Evolutionary conservation across 2,113 vertebrate species (phyloP).

Genomic region (Grus americana): DNA sequence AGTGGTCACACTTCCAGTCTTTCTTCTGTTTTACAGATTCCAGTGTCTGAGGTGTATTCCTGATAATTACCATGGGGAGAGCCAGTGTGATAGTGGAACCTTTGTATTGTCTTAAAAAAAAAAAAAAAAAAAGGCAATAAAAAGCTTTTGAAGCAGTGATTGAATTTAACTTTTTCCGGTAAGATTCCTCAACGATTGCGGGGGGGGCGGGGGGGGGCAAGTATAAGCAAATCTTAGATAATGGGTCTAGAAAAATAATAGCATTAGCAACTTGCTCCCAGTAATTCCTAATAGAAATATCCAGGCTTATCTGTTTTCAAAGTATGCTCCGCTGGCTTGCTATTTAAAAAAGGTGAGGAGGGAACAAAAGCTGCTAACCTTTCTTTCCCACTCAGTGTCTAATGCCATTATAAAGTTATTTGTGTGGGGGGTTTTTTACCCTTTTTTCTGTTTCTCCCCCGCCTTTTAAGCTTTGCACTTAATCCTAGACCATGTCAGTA

Average conservation of each 20-base stretch:
- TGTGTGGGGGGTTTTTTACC: accelerated
- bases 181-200: background rate
- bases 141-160: background rate
- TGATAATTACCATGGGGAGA: background rate
- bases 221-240: background rate
- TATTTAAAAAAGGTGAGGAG: background rate
- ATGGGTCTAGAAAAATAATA: background rate
- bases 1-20: background rate
- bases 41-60: background rate
- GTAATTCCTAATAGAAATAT: background rate
- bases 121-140: background rate
- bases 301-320: background rate
- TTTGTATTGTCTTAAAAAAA: background rate
- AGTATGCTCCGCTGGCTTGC: background rate
- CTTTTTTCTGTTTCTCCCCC: accelerated
- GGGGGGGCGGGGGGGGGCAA: background rate
- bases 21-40: background rate
- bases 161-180: background rate
- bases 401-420: background rate
- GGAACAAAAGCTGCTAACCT: background rate
- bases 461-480: background rate
- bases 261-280: background rate
- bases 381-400: background rate
- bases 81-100: background rate
- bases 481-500: background rate